phyloP scores from a whole-genome alignment of 2,888 invertebrate genomes.

The Dilophus febrilis region DNA sequence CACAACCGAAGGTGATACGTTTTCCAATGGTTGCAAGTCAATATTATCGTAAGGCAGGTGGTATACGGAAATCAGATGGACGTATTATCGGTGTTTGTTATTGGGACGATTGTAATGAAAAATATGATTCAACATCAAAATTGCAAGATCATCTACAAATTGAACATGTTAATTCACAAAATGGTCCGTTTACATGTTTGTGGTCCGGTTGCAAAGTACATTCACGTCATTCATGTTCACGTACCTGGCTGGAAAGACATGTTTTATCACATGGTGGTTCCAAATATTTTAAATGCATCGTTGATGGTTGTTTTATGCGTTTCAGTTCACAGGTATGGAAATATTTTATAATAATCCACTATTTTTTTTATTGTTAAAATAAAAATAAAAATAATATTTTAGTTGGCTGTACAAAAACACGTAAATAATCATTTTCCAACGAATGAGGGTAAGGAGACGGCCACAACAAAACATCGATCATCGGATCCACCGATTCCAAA shows the following conservation, averaged over 20 bases:
- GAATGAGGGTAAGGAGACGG: constrained; percentile 33
- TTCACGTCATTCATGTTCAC: constrained; percentile 77
- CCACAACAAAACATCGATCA: constrained; percentile 50
- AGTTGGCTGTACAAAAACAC: constrained; percentile 66
- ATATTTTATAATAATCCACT: neutral
- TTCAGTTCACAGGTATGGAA: constrained; percentile 68
- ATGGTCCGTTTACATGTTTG: constrained; percentile 71
- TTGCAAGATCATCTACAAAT: constrained; percentile 76
- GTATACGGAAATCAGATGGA: constrained; percentile 25
- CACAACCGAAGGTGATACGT: constrained; percentile 65
- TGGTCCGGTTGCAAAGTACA: constrained; percentile 93
- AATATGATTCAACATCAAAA: constrained; percentile 62
- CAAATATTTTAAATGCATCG: constrained; percentile 90
- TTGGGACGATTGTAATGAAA: constrained; percentile 67
- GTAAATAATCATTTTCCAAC: constrained; percentile 79
- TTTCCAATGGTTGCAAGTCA: constrained; percentile 44
- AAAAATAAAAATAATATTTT: constrained; percentile 3
- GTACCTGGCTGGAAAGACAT: constrained; percentile 86
- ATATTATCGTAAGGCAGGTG: constrained; percentile 20
- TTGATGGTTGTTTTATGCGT: constrained; percentile 79
- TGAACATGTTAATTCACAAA: constrained; percentile 73
- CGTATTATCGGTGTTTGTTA: constrained; percentile 43
- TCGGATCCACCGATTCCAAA: constrained; percentile 61
- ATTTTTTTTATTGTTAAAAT: neutral
- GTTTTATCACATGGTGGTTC: constrained; percentile 80